Conservation (phyloP, 2,797 vertebrate species). For the Hoplostethus atlanticus region DNA sequence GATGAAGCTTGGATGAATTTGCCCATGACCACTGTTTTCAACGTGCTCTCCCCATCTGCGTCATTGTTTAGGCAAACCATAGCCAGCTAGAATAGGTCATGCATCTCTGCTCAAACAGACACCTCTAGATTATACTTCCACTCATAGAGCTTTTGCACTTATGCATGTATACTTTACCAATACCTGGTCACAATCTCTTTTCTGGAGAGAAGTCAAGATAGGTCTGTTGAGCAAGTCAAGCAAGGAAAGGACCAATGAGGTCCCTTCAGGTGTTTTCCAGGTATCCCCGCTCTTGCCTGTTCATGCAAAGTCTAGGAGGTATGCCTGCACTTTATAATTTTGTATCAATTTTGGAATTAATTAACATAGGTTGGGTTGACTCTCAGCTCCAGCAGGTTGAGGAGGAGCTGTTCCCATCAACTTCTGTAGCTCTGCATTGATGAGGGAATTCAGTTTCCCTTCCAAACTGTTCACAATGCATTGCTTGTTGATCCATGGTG, state of each 20-base stretch:
- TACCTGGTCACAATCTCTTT: background rate
- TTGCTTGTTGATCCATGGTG: constrained; percentile 43
- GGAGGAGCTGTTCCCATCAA: constrained; percentile 42
- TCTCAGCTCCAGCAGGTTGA: constrained; percentile 29
- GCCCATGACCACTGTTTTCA: no score
- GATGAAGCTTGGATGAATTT: no score
- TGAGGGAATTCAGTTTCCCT: constrained; percentile 29
- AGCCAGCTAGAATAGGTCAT: no score
- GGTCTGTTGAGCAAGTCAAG: background rate
- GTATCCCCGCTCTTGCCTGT: background rate
- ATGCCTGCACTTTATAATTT: constrained; percentile 23
- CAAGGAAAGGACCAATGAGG: background rate
- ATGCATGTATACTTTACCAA: constrained; percentile 8
- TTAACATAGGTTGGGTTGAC: constrained; percentile 29
- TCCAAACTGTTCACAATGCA: constrained; percentile 38
- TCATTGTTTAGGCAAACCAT: no score
- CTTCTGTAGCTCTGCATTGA: constrained; percentile 33
- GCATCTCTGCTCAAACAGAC: no score
- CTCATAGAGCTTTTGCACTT: background rate
- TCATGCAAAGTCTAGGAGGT: constrained; percentile 10
- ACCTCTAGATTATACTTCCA: background rate
- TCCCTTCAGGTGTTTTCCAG: constrained; percentile 9
- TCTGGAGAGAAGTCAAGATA: background rate
- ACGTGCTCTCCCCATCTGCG: no score
- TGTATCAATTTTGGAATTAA: constrained; percentile 34